Percentiles rank a stretch among this genome's conserved stretches.
phyloP scores from a whole-genome alignment of 2,113 vertebrate genomes.

The Ameiurus melas region DNA sequence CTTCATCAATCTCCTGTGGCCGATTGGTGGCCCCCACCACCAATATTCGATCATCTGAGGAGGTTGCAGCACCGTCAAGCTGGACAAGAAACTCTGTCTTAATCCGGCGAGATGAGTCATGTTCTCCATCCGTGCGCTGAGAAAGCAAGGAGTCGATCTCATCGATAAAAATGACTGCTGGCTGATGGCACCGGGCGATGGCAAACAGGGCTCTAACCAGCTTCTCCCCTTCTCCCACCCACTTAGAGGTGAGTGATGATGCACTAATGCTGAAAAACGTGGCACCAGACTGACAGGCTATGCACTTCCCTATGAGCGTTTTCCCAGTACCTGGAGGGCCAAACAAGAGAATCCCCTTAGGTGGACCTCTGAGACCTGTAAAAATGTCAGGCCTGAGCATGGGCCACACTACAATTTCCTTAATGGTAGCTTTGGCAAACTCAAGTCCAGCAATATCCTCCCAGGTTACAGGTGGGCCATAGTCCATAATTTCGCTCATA shows the following conservation, averaged over 20 bases:
- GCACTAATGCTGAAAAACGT: conserved; percentile 98
- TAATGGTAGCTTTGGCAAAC: conserved; percentile 93
- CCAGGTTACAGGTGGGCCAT: conserved; percentile 87
- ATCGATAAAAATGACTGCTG: conserved; percentile 95
- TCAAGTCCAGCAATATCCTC: conserved; percentile 95
- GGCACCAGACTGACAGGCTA: conserved; percentile 92
- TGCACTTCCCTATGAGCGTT: conserved; percentile 96
- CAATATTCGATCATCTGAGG: conserved; percentile 89
- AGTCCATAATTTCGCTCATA: conserved; percentile 96
- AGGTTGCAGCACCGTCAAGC: conserved; percentile 90
- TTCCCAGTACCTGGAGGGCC: conserved; percentile 96
- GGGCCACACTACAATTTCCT: conserved; percentile 98
- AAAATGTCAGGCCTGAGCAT: conserved; percentile 97
- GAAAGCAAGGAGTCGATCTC: conserved; percentile 95
- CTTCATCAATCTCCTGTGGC: conserved; percentile 95
- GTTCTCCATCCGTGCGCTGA: conserved; percentile 91
- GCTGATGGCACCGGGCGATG: conserved; percentile 91
- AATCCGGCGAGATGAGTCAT: conserved; percentile 91
- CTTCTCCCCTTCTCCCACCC: conserved; percentile 97
- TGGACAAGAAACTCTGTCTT: conserved; percentile 97
- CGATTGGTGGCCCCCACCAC: conserved; percentile 96
- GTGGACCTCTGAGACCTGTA: conserved; percentile 91
- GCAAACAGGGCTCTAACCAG: conserved; percentile 93
- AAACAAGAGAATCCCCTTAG: conserved; percentile 93
- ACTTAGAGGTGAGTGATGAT: conserved; percentile 95